Evolutionary conservation across 2,888 invertebrate genomes (phyloP), one percentile per base, ranked within the genome.

Genomic region (Hololepta plana): DNA sequence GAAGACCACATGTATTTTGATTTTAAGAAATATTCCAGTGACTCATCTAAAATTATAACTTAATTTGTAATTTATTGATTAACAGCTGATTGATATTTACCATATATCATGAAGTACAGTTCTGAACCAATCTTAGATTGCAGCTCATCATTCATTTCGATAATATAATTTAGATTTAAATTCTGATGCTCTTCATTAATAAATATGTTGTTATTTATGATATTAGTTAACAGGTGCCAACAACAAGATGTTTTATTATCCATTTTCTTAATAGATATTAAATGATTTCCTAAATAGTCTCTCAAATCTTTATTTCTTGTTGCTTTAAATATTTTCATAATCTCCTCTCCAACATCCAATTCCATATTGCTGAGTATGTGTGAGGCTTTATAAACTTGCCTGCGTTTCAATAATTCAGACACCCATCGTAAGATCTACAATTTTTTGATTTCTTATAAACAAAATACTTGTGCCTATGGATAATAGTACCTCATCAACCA

Each of bases 231-330:
- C 32, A 63, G 47, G 16, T 48, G 38, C 60, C 59, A 61, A 11
- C 55, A 44, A 21, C 52, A 42, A 19, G 46, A 39, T 20, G 55
- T 42, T 19, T 43, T 33, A 19, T 34, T 41, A 17, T 49, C 40
- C 19, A 63, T 44, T 13, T 47, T 45, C 9, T 46, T 49, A 15
- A 59, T 53, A 33, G 64, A 66, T 21, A 60, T 59, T 30, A 81
- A 49, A 44, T 77, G 65, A 25, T 67, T 64, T 10, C 72, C 64
- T 35, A 80, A 61, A 37, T 71, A 69, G 38, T 74, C 68, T 39
- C 74, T 59, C 24, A 74, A 53, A 15, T 58, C 57, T 34, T 62
- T 60, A 33, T 70, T 60, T 17, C 55, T 49, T 19, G 70, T 69
- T 24, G 64, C 63, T 34, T 62, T 48, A 9, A 73, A 73, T 22